phyloP scores from a whole-genome alignment of 2,888 invertebrate species.

The Furcula furcula region DNA sequence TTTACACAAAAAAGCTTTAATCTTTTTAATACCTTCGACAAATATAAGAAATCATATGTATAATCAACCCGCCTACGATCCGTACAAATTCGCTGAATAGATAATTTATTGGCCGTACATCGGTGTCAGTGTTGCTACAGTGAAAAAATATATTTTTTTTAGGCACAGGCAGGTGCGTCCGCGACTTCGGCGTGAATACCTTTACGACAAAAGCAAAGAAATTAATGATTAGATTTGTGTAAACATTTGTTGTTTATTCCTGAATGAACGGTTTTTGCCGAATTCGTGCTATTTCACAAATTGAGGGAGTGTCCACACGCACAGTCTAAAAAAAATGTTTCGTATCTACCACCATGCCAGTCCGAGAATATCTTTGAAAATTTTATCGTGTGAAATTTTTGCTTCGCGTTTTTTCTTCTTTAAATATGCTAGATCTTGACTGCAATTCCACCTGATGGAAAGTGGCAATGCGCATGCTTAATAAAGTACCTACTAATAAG shows the following conservation, averaged over 20 bases:
- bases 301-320: slow-evolving; percentile 8
- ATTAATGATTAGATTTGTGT: slow-evolving; percentile 61
- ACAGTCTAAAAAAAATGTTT: no score
- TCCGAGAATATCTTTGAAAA: no score
- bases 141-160: slow-evolving; percentile 23
- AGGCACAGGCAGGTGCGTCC: slow-evolving; percentile 32
- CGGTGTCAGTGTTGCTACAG: slow-evolving; percentile 11
- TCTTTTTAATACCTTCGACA: slow-evolving; percentile 42
- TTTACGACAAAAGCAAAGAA: slow-evolving; percentile 31
- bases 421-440: no score
- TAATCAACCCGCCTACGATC: slow-evolving; percentile 68
- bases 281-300: slow-evolving; percentile 12
- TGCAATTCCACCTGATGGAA: no score
- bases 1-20: slow-evolving; percentile 21
- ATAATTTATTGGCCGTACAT: slow-evolving; percentile 68
- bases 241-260: slow-evolving; percentile 67
- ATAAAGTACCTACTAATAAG: no score
- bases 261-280: slow-evolving; percentile 22
- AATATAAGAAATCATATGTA: slow-evolving; percentile 36
- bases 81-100: slow-evolving; percentile 71
- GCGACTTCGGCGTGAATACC: slow-evolving; percentile 23
- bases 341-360: no score
- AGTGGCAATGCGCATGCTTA: no score
- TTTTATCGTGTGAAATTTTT: no score
- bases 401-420: no score